Conservation (phyloP, 2,113 vertebrate species). For the Pandion haliaetus region DNA sequence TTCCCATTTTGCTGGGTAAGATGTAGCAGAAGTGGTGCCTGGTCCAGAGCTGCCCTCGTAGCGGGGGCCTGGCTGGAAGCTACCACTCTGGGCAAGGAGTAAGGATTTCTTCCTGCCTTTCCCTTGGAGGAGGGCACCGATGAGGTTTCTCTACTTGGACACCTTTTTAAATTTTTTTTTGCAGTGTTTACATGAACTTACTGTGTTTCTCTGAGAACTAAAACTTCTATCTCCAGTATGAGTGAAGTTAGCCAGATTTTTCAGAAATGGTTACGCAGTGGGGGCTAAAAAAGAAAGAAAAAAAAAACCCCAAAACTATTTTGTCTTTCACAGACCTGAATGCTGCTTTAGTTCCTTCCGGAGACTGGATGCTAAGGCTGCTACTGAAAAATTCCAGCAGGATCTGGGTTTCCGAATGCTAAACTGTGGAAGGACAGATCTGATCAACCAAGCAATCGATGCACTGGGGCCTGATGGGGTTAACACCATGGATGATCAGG, state of each 20-base stretch:
- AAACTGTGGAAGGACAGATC: conserved; percentile 94
- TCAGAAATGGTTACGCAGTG: background rate
- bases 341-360: conserved; percentile 96
- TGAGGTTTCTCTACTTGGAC: background rate
- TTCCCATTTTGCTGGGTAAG: background rate
- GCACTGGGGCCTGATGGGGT: conserved; percentile 90
- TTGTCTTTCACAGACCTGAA: conserved; percentile 81
- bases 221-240: background rate
- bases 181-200: background rate
- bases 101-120: background rate
- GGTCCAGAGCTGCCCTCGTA: background rate
- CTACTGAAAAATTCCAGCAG: conserved; percentile 92
- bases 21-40: background rate
- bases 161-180: background rate
- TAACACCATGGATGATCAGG: conserved; percentile 98
- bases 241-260: background rate
- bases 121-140: background rate
- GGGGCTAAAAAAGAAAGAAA: background rate
- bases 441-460: conserved; percentile 91
- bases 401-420: conserved; percentile 98
- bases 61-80: background rate
- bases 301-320: background rate
- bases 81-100: background rate
- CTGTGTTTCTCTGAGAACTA: background rate
- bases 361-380: conserved; percentile 91